A percentile compares a stretch with the other conserved stretches of the same genome.
Evolutionary conservation across 2,888 invertebrate genomes (phyloP).

Genomic region (Dendrolimus houi): DNA sequence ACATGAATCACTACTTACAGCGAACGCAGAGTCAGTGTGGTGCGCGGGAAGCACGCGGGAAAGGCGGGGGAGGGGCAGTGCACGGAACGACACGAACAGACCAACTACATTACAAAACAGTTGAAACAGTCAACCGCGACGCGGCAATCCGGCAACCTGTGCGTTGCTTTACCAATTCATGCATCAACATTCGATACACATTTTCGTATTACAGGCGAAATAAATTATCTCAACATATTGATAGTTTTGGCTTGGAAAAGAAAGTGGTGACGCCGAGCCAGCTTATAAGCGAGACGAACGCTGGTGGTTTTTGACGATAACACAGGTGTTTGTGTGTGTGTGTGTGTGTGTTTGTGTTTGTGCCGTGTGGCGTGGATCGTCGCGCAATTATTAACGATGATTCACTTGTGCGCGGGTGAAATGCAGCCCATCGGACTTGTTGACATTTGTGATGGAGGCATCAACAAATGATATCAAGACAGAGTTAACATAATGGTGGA

Average conservation of each 20-base stretch:
- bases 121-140: slow-evolving; percentile 65
- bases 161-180: slow-evolving; percentile 39
- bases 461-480: slow-evolving; percentile 68
- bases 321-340: slow-evolving; percentile 55
- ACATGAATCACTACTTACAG: slow-evolving; percentile 74
- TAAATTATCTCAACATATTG: slow-evolving; percentile 32
- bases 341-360: slow-evolving; percentile 24
- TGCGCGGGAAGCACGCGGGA: slow-evolving; percentile 40
- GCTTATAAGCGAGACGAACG: slow-evolving; percentile 22
- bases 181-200: slow-evolving; percentile 30
- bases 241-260: slow-evolving; percentile 37
- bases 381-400: slow-evolving; percentile 75
- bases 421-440: slow-evolving; percentile 73
- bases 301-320: slow-evolving; percentile 32
- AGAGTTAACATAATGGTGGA: slow-evolving; percentile 64
- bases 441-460: slow-evolving; percentile 67
- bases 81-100: slow-evolving; percentile 60
- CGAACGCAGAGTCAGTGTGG: slow-evolving; percentile 54
- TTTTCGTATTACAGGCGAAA: slow-evolving; percentile 34
- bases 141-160: slow-evolving; percentile 56
- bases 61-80: slow-evolving; percentile 33
- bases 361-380: slow-evolving; percentile 67
- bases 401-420: slow-evolving; percentile 74
- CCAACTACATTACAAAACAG: slow-evolving; percentile 66
- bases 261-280: slow-evolving; percentile 28